Percentiles rank a stretch among this genome's conserved stretches.
phyloP scores from a whole-genome alignment of 2,797 vertebrate genomes.

The Gadopsis bispinosus region DNA sequence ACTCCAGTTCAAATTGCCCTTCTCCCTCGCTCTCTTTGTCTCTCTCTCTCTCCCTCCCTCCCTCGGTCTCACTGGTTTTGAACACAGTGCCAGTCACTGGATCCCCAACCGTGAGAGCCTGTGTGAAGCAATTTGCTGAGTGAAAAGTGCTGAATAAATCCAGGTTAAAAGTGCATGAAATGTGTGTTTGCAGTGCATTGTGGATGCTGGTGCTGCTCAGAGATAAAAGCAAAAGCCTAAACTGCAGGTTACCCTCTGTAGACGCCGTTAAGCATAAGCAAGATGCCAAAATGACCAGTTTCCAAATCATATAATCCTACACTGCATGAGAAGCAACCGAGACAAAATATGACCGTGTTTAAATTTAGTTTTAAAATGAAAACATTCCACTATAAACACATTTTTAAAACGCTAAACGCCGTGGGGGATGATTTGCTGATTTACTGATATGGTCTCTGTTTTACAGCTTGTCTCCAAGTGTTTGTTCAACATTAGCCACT shows the following conservation, averaged over 20 bases:
- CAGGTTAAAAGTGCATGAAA: constrained; percentile 58
- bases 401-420: constrained; percentile 16
- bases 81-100: constrained; percentile 64
- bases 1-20: constrained; percentile 74
- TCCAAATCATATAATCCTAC: constrained; percentile 8
- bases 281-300: constrained; percentile 20
- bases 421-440: constrained; percentile 22
- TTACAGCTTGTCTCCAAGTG: constrained; percentile 39
- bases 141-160: constrained; percentile 69
- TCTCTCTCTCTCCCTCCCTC: constrained; percentile 25
- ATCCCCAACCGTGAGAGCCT: constrained; percentile 62
- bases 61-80: constrained; percentile 66
- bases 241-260: constrained; percentile 12
- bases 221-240: constrained; percentile 38
- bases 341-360: constrained; percentile 7
- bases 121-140: constrained; percentile 76
- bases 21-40: constrained; percentile 49
- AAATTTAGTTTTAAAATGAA: constrained; percentile 10
- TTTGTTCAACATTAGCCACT: constrained; percentile 57
- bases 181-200: constrained; percentile 44
- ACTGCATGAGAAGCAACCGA: neutral
- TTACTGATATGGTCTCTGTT: constrained; percentile 29
- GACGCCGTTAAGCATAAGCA: neutral
- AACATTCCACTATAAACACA: constrained; percentile 2
- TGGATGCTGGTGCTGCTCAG: constrained; percentile 29